Conservation (phyloP, 2,797 vertebrate genomes). For the Propithecus deckenii region DNA sequence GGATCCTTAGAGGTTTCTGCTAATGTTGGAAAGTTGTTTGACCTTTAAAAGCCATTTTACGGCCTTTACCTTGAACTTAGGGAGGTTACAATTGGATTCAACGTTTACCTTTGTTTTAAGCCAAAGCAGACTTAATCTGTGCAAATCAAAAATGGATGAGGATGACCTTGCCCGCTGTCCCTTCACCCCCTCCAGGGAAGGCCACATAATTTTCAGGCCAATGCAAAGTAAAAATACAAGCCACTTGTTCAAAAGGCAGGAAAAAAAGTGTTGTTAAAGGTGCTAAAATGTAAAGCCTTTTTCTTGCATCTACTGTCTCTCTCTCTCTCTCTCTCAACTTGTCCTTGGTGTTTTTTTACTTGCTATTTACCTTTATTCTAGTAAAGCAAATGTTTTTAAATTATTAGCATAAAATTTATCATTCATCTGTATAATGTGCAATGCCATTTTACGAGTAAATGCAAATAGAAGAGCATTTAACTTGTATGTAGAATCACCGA, state of each 20-base stretch:
- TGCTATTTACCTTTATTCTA: not conserved
- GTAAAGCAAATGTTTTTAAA: not conserved
- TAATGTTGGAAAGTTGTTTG: conserved; percentile 49
- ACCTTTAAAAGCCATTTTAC: conserved; percentile 52
- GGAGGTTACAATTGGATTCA: conserved; percentile 21
- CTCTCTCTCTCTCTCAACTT: not conserved
- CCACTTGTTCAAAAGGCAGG: not conserved
- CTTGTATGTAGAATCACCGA: not conserved
- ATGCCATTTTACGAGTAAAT: not conserved
- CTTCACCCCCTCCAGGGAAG: not conserved
- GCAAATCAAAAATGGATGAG: not conserved
- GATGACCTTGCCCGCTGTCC: not conserved
- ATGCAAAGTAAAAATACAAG: not conserved
- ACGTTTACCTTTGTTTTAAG: conserved; percentile 52
- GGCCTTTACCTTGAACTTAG: conserved; percentile 51
- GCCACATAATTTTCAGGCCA: not conserved
- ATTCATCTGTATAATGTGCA: not conserved
- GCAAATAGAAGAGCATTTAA: not conserved
- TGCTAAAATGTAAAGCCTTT: not conserved
- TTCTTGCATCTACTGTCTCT: not conserved
- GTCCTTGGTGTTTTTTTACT: not conserved
- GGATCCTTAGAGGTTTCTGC: conserved; percentile 12
- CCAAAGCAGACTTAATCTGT: conserved; percentile 25
- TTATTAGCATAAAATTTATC: not conserved
- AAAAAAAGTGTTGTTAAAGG: not conserved